A percentile compares a stretch with the other conserved stretches of the same genome.
Conservation (phyloP, 2,113 vertebrate genomes). For the Speoplatyrhinus poulsoni region DNA sequence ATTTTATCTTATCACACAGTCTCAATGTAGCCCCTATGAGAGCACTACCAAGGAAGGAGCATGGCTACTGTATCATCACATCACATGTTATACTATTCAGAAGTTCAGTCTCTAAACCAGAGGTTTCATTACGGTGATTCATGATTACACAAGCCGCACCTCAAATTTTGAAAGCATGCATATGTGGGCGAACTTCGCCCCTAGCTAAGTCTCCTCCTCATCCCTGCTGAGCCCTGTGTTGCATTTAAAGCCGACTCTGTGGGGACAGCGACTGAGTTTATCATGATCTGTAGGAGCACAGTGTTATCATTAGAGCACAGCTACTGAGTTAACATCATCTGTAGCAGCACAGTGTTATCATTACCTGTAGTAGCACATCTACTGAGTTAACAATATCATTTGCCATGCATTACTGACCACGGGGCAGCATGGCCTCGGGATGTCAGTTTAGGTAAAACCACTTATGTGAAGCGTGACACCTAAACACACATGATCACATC, state of each 20-base stretch:
- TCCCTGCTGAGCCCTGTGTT: conserved; percentile 12
- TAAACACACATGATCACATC: too few relatives aligned
- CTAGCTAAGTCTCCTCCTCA: conserved; percentile 25
- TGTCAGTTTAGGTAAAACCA: not conserved
- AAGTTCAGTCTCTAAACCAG: conserved; percentile 31
- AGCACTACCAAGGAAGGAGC: not conserved
- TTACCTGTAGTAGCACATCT: conserved; percentile 7
- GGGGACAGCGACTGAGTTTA: conserved; percentile 6
- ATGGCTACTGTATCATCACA: conserved; percentile 1
- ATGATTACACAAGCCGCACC: conserved; percentile 32
- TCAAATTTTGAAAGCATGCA: not conserved
- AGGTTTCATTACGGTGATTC: conserved; percentile 35
- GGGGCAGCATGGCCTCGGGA: not conserved
- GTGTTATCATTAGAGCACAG: conserved; percentile 1
- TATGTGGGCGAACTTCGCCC: not conserved
- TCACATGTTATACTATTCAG: too few relatives aligned
- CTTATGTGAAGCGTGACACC: too few relatives aligned
- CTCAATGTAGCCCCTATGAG: not conserved
- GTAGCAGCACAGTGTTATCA: conserved; percentile 5
- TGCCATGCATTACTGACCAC: conserved; percentile 25
- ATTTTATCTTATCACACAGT: conserved; percentile 21
- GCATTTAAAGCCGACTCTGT: conserved; percentile 7
- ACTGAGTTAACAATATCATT: conserved; percentile 15
- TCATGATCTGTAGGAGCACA: conserved; percentile 8
- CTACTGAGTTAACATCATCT: conserved; percentile 15